Evolutionary conservation across 2,888 invertebrate species (phyloP).

Genomic region (Tetragonisca angustula): DNA sequence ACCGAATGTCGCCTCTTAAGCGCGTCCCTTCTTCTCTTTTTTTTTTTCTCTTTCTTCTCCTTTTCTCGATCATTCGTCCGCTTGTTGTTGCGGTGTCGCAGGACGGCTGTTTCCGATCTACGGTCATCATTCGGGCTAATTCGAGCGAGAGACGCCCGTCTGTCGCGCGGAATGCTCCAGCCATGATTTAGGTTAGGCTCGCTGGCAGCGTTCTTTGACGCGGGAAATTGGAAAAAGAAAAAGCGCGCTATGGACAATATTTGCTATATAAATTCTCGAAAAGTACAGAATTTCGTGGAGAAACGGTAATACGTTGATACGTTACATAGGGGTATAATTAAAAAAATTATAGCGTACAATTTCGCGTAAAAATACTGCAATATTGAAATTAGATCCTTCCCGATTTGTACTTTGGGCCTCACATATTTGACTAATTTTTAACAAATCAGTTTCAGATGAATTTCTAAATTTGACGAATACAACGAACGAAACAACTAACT

Average conservation of each 20-base stretch:
- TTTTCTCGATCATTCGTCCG: constrained; percentile 44
- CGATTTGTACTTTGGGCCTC: no score
- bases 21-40: constrained; percentile 10
- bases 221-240: neutral
- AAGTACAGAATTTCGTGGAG: no score
- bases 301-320: no score
- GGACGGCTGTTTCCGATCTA: constrained; percentile 47
- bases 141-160: constrained; percentile 12
- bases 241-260: neutral
- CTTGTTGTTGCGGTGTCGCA: constrained; percentile 22
- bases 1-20: constrained; percentile 65
- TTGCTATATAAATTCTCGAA: no score
- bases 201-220: neutral
- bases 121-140: constrained; percentile 36
- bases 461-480: no score
- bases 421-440: no score
- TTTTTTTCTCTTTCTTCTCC: constrained; percentile 21
- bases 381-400: no score
- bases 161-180: constrained; percentile 21
- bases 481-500: no score
- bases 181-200: constrained; percentile 18
- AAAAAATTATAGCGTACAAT: no score
- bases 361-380: no score
- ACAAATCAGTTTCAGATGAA: no score
- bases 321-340: no score